Evolutionary conservation across 2,113 vertebrate genomes (phyloP), one percentile per base, ranked within the genome.

Genomic region (Oryzias celebensis): DNA sequence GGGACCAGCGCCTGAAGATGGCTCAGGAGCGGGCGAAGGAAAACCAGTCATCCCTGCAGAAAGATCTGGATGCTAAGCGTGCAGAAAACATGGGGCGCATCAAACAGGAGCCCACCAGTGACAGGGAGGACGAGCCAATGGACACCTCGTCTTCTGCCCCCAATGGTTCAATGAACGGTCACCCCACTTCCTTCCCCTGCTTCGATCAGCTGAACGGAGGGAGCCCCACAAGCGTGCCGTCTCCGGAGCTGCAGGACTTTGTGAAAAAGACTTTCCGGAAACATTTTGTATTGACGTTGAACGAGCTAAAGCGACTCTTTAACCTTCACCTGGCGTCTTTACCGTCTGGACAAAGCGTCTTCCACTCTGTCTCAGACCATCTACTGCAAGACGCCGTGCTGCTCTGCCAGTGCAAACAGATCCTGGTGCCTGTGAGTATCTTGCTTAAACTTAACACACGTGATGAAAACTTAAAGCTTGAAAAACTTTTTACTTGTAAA

Each of bases 371-470:
- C 85, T 96, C 97, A 0, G 96, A 98, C 88, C 95, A 94, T 88
- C 92, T 95, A 92, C 91, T 99, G 3, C 95, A 98, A 88, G 96
- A 99, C 76, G 93, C 94, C 73, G 93, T 96, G 62, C 83, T 98
- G 89, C 92, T 92, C 52, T 89, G 92, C 85, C 92, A 92, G 60
- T 98, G 97, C 93, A 97, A 92, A 78, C 97, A 98, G 90, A 98
- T 99, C 66, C 86, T 94, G 92, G 97, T 99, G 94, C 97, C 96
- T 95, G 97, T 99, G 87, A 97, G 97, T 98, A 85, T 73, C 24
- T 49, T 26, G 5, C 2, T 1, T 14, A 3, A 3, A 2, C 3
- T 36, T 17, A 8, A 6, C 10, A n/a, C 10, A n/a, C 60, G 8
- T 31, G 24, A 3, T 1, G n/a, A 28, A 51, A 51, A 14, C 41